Evolutionary conservation across 2,797 vertebrate species (phyloP), one percentile per base, ranked within the genome.

Genomic region (Phoxinus dragarum): DNA sequence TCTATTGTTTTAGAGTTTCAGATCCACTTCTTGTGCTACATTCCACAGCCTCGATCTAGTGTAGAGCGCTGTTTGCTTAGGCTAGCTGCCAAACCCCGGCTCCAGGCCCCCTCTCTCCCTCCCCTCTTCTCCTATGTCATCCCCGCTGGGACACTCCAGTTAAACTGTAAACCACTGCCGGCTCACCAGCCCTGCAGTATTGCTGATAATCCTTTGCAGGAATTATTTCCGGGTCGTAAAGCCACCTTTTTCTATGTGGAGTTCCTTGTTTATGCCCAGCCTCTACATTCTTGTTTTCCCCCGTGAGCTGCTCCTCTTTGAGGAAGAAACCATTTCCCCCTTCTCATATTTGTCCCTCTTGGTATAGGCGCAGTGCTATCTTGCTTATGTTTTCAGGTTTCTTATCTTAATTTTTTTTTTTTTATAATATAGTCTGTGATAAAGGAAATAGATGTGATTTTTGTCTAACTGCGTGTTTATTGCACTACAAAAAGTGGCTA

Each of bases 221-320:
- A 95, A 96, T 95, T 95, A 92, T 95, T 95, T 96, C 95, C 94
- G 95, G 95, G 94, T 96, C 91, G 87, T 89, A 84, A 71, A 86
- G 88, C 81, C 77, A 90, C 89, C 90, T 90, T 87, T 86, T 79
- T 83, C 42, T 44, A 73, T 86, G 59, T 68, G 54, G n/a, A 12
- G 6, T 47, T 82, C 64, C 76, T 87, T 72, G 66, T 82, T 85
- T 85, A 76, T 82, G 61, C 54, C 79, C 59, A 56, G 36, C 79
- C 71, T 81, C 81, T 19, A 12, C 61, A 56, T 56, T 66, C 66
- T 44, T 79, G 52, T 71, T 61, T 72, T 83, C 76, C 75, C 40
- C 5, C 3, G 27, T 47, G 68, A n/a, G 27, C 49, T 78, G 40
- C 54, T 77, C 36, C 71, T 54, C 78, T 79, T 49, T 81, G 36